Percentiles rank a stretch among this genome's conserved stretches.
Conservation (phyloP, 2,888 invertebrate genomes). For the Scaptomyza reducta region DNA sequence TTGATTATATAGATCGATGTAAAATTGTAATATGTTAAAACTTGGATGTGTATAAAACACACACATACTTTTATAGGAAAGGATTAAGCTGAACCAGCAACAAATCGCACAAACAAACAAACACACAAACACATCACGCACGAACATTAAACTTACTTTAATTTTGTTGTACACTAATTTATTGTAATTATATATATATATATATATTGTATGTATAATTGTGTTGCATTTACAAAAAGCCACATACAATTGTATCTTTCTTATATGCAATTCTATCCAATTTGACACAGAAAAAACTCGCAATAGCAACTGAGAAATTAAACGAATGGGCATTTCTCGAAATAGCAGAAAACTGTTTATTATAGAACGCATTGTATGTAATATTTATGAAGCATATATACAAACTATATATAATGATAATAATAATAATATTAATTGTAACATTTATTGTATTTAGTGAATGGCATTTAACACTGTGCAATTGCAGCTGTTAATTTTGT, state of each 20-base stretch:
- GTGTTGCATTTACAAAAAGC: constrained; percentile 54
- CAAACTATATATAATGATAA: constrained; percentile 56
- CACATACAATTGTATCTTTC: constrained; percentile 38
- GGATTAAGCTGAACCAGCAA: constrained; percentile 25
- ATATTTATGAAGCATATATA: constrained; percentile 60
- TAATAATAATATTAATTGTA: constrained; percentile 56
- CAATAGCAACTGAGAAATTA: constrained; percentile 46
- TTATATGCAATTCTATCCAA: constrained; percentile 40
- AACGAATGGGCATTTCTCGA: constrained; percentile 12
- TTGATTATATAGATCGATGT: constrained; percentile 58
- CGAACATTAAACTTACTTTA: constrained; percentile 47
- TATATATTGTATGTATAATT: constrained; percentile 33
- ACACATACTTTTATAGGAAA: background rate
- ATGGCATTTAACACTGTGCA: constrained; percentile 79
- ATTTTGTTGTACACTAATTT: constrained; percentile 61
- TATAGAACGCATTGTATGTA: constrained; percentile 59
- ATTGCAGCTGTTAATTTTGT: constrained; percentile 69
- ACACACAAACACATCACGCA: constrained; percentile 13
- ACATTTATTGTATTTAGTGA: constrained; percentile 72
- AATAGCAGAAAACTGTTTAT: constrained; percentile 35
- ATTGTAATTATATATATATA: constrained; percentile 47
- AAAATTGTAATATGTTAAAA: constrained; percentile 74
- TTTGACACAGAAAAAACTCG: constrained; percentile 44
- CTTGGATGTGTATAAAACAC: constrained; percentile 62
- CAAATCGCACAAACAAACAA: constrained; percentile 30